Percentiles rank a stretch among this genome's conserved stretches.
Conservation (phyloP, 2,888 invertebrate species). For the Drosophila kambysellisi region DNA sequence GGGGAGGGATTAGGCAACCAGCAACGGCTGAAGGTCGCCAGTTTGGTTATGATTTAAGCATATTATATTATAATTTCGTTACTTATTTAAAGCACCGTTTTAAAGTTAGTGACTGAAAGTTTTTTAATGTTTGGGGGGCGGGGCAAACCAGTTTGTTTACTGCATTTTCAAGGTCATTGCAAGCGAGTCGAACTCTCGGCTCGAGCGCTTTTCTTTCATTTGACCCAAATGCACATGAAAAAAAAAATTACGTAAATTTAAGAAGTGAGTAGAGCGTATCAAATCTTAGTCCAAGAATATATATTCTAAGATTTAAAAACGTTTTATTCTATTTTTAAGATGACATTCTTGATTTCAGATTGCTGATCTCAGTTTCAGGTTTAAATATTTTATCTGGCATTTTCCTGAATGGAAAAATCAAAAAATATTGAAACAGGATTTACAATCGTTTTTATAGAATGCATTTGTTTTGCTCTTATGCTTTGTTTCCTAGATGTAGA, state of each 20-base stretch:
- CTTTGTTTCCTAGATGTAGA: slow-evolving; percentile 1
- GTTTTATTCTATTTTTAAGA: neutral
- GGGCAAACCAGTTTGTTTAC: slow-evolving; percentile 26
- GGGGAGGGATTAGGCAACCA: slow-evolving; percentile 3
- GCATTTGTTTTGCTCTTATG: neutral
- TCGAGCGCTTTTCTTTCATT: neutral
- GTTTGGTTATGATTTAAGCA: slow-evolving; percentile 18
- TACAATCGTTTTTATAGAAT: neutral
- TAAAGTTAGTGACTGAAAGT: slow-evolving; percentile 13
- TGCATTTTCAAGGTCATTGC: slow-evolving; percentile 46
- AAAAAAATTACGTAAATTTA: neutral
- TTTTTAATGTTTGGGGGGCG: neutral
- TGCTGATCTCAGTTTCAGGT: neutral
- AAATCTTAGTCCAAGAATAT: neutral
- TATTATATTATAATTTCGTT: slow-evolving; percentile 34
- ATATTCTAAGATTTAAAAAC: neutral
- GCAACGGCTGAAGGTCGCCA: slow-evolving; percentile 49
- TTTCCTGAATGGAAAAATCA: neutral
- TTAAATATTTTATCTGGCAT: neutral
- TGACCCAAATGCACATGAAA: neutral
- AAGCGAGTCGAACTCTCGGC: slow-evolving; percentile 4
- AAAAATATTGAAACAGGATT: neutral
- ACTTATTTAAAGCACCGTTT: slow-evolving; percentile 34
- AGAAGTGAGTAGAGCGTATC: neutral
- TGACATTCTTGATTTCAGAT: neutral